A percentile compares a stretch with the other conserved stretches of the same genome.
These are phyloP conservation scores for Lasioglossum figueresi DNA, from an alignment of 2,888 invertebrate species.

Conservation along the genomic window DNA sequence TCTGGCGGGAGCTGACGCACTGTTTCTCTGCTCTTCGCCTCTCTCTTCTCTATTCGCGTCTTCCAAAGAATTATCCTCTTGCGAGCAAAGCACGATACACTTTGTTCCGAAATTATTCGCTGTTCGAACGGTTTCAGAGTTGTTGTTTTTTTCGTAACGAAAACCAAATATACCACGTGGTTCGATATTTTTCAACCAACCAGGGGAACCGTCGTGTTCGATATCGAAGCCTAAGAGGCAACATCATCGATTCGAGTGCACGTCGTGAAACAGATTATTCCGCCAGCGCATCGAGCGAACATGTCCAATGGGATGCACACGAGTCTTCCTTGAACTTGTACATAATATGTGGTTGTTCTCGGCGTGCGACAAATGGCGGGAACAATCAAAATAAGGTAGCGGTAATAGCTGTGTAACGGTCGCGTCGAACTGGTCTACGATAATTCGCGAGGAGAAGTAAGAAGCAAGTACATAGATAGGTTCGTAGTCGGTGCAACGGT, in stretches of 20 bases:
- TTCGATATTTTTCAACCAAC: neutral
- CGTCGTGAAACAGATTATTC: neutral
- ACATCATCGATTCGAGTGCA: neutral
- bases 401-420: neutral
- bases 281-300: too few species aligned
- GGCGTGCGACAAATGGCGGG: neutral
- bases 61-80: conserved; percentile 68
- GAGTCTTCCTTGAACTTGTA: neutral
- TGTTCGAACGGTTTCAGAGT: conserved; percentile 27
- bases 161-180: neutral
- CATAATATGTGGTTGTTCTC: neutral
- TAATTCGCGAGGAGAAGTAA: conserved; percentile 21
- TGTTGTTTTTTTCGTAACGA: neutral
- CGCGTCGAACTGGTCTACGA: conserved; percentile 22
- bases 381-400: neutral
- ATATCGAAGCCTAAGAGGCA: neutral
- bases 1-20: conserved; percentile 84
- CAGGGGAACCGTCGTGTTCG: neutral
- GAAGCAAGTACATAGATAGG: neutral
- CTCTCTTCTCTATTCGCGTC: conserved; percentile 58
- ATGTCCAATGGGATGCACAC: neutral
- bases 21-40: conserved; percentile 69
- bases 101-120: conserved; percentile 41
- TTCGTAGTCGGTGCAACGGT: neutral
- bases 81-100: conserved; percentile 61